phyloP scores from a whole-genome alignment of 1,140 invertebrate species.

The Hycleus phaleratus region DNA sequence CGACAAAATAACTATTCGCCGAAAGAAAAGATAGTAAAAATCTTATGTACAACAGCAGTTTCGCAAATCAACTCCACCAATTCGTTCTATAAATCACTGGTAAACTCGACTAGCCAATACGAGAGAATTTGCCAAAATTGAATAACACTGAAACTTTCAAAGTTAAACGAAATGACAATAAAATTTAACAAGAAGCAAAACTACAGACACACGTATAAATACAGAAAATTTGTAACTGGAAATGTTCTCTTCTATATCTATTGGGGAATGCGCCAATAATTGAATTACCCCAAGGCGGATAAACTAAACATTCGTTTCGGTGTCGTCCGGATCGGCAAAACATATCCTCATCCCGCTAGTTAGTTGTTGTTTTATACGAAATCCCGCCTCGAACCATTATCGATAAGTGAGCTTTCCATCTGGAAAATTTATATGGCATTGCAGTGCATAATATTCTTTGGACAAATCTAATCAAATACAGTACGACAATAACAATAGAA shows the following conservation, averaged over 20 bases:
- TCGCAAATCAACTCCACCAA: not conserved
- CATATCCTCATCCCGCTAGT: constrained; percentile 12
- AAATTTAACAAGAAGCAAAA: not conserved
- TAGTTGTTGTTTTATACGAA: too few species aligned
- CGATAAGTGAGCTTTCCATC: constrained; percentile 26
- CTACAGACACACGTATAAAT: not conserved
- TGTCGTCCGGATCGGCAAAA: constrained; percentile 22
- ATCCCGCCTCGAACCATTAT: constrained; percentile 16
- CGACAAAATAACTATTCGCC: too few species aligned
- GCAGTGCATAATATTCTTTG: not conserved
- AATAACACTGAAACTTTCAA: constrained; percentile 15
- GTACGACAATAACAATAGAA: too few species aligned
- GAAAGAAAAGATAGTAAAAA: too few species aligned
- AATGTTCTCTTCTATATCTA: not conserved
- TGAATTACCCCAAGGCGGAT: constrained; percentile 25
- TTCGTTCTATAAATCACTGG: too few species aligned
- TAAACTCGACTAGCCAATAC: not conserved
- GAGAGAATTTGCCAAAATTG: constrained; percentile 1
- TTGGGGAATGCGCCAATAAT: constrained; percentile 24
- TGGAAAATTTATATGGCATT: constrained; percentile 22
- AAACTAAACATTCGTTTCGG: constrained; percentile 27
- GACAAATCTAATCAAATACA: constrained; percentile 19
- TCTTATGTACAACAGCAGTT: not conserved
- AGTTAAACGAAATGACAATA: constrained; percentile 14
- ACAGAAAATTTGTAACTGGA: not conserved